Evolutionary conservation across 1,140 invertebrate genomes (phyloP).

Genomic region (Pomacea maculata): DNA sequence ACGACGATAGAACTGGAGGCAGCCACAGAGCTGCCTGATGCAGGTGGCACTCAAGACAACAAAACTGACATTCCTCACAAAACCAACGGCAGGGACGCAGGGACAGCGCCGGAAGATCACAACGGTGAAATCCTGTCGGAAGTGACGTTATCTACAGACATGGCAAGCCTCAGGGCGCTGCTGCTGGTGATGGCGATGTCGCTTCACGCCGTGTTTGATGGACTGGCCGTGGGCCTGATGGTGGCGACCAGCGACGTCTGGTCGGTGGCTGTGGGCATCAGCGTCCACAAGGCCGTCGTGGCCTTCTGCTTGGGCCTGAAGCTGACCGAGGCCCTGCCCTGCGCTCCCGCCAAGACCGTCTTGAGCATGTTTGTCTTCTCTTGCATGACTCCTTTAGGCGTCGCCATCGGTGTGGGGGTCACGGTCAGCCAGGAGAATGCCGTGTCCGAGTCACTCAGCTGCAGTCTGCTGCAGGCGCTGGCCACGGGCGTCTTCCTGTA

Average conservation of each 20-base stretch:
- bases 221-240: conserved; percentile 39
- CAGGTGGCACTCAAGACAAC: too few species aligned
- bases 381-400: conserved; percentile 72
- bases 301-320: conserved; percentile 79
- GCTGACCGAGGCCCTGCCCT: conserved; percentile 70
- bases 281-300: conserved; percentile 79
- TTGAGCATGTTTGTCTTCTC: conserved; percentile 67
- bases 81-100: neutral
- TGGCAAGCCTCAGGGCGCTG: conserved; percentile 35
- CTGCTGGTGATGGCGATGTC: conserved; percentile 43
- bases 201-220: conserved; percentile 50
- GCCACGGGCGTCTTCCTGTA: conserved; percentile 91
- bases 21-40: neutral
- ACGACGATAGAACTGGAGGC: neutral
- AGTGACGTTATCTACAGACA: neutral
- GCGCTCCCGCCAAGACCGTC: conserved; percentile 64
- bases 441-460: conserved; percentile 52
- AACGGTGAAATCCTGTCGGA: neutral
- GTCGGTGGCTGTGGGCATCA: neutral
- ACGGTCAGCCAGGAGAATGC: conserved; percentile 43
- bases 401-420: conserved; percentile 71
- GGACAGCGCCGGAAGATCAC: neutral
- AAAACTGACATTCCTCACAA: too few species aligned
- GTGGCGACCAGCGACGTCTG: conserved; percentile 71
- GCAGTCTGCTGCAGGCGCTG: conserved; percentile 71